Percentiles rank a stretch among this genome's conserved stretches.
Conservation (phyloP, 2,797 vertebrate species). For the Aldrovandia affinis region DNA sequence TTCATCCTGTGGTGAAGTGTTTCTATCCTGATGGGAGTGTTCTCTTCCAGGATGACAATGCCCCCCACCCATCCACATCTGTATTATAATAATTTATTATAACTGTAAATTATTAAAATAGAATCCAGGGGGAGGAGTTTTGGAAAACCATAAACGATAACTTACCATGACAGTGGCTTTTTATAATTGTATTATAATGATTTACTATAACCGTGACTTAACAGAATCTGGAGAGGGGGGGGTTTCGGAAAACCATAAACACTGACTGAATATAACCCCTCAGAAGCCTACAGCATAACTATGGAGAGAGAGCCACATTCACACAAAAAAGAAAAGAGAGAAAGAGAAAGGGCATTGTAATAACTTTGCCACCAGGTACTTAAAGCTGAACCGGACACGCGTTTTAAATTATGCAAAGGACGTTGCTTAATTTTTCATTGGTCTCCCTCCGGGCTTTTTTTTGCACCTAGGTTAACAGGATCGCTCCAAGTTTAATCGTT, state of each 20-base stretch:
- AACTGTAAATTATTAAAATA: no score
- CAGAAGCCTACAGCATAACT: not conserved
- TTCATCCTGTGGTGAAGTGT: no score
- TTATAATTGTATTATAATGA: no score
- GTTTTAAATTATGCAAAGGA: slow-evolving; percentile 1
- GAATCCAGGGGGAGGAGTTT: no score
- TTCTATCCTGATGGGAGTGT: no score
- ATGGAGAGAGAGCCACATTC: not conserved
- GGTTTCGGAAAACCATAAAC: not conserved
- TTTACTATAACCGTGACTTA: no score
- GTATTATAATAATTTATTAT: no score
- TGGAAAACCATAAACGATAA: no score
- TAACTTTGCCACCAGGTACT: not conserved
- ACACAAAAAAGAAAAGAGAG: not conserved
- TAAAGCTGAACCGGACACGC: not conserved
- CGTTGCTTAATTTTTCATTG: not conserved
- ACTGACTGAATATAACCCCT: not conserved
- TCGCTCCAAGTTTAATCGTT: slow-evolving; percentile 16
- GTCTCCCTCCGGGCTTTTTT: slow-evolving; percentile 1
- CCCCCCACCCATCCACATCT: no score
- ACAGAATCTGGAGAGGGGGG: not conserved
- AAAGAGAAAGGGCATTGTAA: not conserved
- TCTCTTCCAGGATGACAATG: no score
- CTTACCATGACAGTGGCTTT: no score
- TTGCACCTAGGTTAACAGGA: slow-evolving; percentile 12